Base-by-base conservation (phyloP, 2,113 vertebrate genomes). In the Lepidothrix coronata region DNA sequence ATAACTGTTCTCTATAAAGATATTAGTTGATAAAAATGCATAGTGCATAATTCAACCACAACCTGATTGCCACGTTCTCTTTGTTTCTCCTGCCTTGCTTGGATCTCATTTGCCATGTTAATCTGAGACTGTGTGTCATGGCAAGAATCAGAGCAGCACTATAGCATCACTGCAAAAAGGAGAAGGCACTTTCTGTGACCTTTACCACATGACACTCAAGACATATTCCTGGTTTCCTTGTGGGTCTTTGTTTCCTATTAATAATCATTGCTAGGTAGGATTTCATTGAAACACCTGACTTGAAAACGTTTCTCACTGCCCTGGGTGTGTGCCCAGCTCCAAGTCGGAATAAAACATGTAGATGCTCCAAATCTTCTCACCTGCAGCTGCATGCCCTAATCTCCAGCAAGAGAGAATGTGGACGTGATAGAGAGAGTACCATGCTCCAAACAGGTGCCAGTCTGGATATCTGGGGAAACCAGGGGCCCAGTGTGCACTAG, bases 51-150 rank as follows among this genome's bases (percentile, higher is more conserved):
- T 76, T 73, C 37, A 77, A 37, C 3, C 2, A 4, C 30, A 61
- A n/a, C 8, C 18, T 5, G 3, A 48, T 24, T 82, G 35, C 25
- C 21, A 68, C 28, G 3, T 6, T 89, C 21, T 55, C 5, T 0
- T 49, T 31, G 28, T 68, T 91, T 37, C 33, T 61, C n/a, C 70
- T 58, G n/a, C 54, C 24, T 76, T 49, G 22, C 17, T 54, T 88
- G 37, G 8, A 44, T 88, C 25, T 65, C 2, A 1, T 73, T 82
- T 76, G 7, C n/a, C 20, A 1, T 20, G 33, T 49, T 66, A 74
- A 46, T 35, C 8, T 41, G 41, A 82, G 27, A 10, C 3, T 57
- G 24, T 0, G 0, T 46, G 37, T 22, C 11, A 12, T 8, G 11
- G 37, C 31, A 89, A 82, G 46, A 31, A 88, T n/a, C 23, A 67